Evolutionary conservation across 2,113 vertebrate species (phyloP).

Genomic region (Poecile atricapillus): DNA sequence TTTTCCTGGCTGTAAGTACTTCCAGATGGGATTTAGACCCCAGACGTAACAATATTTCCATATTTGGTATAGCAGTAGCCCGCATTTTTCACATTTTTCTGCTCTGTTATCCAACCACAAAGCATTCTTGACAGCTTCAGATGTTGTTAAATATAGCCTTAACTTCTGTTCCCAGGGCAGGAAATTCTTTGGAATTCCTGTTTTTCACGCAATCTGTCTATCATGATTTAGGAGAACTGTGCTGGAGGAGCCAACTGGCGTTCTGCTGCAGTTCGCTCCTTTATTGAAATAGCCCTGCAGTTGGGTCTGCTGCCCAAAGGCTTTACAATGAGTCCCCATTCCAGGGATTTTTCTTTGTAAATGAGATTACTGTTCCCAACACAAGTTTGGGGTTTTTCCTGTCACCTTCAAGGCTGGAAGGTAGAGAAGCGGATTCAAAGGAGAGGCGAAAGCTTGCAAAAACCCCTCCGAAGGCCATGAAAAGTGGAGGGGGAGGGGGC

Average conservation of each 20-base stretch:
- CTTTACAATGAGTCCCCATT: conserved; percentile 74
- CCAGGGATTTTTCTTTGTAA: conserved; percentile 68
- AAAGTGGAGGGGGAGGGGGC: not conserved
- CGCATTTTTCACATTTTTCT: conserved; percentile 99
- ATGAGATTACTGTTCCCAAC: conserved; percentile 65
- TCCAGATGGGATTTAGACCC: conserved; percentile 94
- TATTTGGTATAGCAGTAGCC: conserved; percentile 99
- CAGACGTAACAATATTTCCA: conserved; percentile 99
- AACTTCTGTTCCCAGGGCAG: conserved; percentile 87
- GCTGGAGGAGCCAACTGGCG: conserved; percentile 78
- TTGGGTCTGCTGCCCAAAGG: conserved; percentile 50
- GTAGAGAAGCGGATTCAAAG: not conserved
- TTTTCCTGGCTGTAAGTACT: conserved; percentile 83
- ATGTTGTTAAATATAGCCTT: conserved; percentile 91
- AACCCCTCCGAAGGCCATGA: not conserved
- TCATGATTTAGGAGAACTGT: conserved; percentile 76
- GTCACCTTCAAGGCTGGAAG: conserved; percentile 22
- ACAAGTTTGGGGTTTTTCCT: not conserved
- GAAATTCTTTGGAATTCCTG: conserved; percentile 91
- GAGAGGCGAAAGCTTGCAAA: not conserved
- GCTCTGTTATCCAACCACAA: conserved; percentile 92
- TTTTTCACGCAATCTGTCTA: conserved; percentile 91
- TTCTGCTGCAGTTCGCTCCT: conserved; percentile 61
- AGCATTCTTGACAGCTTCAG: conserved; percentile 96
- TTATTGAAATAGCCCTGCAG: conserved; percentile 56